Conservation (phyloP, 2,797 vertebrate species). For the Halcyon leucocephala region DNA sequence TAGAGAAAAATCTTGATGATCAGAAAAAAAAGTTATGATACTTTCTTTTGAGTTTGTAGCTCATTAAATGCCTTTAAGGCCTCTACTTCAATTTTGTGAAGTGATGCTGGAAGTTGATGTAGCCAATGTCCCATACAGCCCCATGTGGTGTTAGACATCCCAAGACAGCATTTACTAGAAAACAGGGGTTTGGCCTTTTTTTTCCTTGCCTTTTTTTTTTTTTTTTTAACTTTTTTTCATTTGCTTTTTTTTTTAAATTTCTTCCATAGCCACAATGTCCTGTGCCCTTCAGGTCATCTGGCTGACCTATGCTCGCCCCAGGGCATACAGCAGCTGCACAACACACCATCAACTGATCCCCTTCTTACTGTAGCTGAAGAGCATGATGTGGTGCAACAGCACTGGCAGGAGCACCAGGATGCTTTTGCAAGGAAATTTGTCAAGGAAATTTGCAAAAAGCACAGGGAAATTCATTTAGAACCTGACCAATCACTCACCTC, state of each 20-base stretch:
- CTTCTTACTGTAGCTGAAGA: not conserved
- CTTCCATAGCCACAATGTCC: not conserved
- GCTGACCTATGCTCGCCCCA: not conserved
- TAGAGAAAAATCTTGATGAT: not conserved
- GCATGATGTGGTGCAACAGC: rapidly evolving
- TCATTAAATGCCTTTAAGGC: not conserved
- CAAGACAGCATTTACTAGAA: not conserved
- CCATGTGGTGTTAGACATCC: not conserved
- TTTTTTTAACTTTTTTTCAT: too few relatives aligned
- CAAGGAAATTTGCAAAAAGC: not conserved
- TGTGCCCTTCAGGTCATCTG: not conserved
- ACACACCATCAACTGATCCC: rapidly evolving
- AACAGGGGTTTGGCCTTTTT: not conserved
- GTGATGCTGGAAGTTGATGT: not conserved
- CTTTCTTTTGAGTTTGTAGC: not conserved
- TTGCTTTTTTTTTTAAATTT: not conserved
- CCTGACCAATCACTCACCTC: too few relatives aligned
- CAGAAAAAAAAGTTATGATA: not conserved
- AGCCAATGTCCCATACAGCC: not conserved
- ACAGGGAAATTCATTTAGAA: not conserved
- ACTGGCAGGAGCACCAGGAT: not conserved
- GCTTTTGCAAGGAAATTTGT: not conserved
- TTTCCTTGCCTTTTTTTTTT: not conserved
- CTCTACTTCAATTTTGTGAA: not conserved
- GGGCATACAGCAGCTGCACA: not conserved